A percentile compares a stretch with the other conserved stretches of the same genome.
Evolutionary conservation across 2,797 vertebrate species (phyloP).

Genomic region (Geotrypetes seraphini): DNA sequence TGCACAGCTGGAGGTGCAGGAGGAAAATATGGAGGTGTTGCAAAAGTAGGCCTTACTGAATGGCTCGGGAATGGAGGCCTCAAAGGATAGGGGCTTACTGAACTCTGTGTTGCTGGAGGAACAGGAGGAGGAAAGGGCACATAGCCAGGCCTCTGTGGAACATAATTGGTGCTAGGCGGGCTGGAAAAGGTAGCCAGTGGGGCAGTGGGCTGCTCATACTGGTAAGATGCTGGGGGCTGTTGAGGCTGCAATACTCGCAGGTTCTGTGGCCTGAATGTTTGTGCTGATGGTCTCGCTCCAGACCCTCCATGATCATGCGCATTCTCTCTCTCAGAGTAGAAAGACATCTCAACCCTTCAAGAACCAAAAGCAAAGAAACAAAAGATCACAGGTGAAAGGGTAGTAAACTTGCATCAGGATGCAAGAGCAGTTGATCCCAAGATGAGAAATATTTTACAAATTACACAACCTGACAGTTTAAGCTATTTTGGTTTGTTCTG

Average conservation of each 20-base stretch:
- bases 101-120: constrained; percentile 51
- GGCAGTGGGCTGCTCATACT: constrained; percentile 64
- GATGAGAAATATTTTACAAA: too few species aligned
- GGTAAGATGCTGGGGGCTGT: constrained; percentile 64
- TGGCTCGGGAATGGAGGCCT: constrained; percentile 70
- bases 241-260: constrained; percentile 68
- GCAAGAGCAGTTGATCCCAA: too few species aligned
- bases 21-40: constrained; percentile 76
- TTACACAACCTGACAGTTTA: too few species aligned
- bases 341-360: constrained; percentile 69
- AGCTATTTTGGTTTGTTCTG: too few species aligned
- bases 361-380: too few species aligned
- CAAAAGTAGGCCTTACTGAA: constrained; percentile 69
- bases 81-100: constrained; percentile 66
- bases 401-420: too few species aligned
- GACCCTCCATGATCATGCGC: constrained; percentile 65
- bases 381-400: too few species aligned
- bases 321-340: constrained; percentile 73
- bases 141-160: constrained; percentile 73
- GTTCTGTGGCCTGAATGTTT: constrained; percentile 66
- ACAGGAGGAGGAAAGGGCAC: constrained; percentile 75
- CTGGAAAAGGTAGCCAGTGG: constrained; percentile 56
- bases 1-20: constrained; percentile 70
- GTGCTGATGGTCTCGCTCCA: constrained; percentile 58
- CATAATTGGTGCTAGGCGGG: constrained; percentile 59